Evolutionary conservation across 2,888 invertebrate species (phyloP).

Genomic region (Trichopria drosophilae): DNA sequence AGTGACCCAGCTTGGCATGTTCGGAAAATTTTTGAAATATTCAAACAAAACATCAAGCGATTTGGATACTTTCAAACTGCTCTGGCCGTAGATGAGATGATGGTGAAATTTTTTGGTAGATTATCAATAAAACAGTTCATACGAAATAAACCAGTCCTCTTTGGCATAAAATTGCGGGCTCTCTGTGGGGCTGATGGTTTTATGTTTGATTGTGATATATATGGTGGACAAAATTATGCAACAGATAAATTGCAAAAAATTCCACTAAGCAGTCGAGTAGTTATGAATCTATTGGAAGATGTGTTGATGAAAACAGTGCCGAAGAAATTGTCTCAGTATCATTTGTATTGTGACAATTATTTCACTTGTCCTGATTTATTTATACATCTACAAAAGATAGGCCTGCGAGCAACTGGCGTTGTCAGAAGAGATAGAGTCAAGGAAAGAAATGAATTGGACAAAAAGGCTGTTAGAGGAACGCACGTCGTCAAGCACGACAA

Average conservation of each 20-base stretch:
- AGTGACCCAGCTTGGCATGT: constrained; percentile 12
- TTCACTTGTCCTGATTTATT: constrained; percentile 11
- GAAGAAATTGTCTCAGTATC: constrained; percentile 7
- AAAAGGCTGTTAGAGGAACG: constrained; percentile 17
- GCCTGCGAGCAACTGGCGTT: constrained; percentile 9
- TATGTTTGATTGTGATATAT: constrained; percentile 11
- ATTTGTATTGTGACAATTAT: constrained; percentile 19
- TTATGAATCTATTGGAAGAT: constrained; percentile 1
- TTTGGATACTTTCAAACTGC: constrained; percentile 13
- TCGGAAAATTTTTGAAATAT: constrained; percentile 11
- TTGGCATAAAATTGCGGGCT: constrained; percentile 16
- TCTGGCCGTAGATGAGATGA: constrained; percentile 12
- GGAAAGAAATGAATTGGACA: constrained; percentile 11
- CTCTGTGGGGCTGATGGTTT: constrained; percentile 10
- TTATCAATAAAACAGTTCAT: constrained; percentile 10
- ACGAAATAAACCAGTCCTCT: constrained; percentile 9
- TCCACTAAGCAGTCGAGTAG: constrained; percentile 11
- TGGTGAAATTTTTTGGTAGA: constrained; percentile 15
- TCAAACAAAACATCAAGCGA: constrained; percentile 6
- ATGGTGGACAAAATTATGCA: constrained; percentile 6
- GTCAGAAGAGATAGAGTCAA: constrained; percentile 12
- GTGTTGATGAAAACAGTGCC: background rate
- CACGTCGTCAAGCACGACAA: constrained; percentile 11
- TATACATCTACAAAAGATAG: constrained; percentile 15
- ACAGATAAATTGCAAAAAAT: constrained; percentile 7